phyloP scores from a whole-genome alignment of 2,797 vertebrate genomes.

The Mionectes olivaceus region DNA sequence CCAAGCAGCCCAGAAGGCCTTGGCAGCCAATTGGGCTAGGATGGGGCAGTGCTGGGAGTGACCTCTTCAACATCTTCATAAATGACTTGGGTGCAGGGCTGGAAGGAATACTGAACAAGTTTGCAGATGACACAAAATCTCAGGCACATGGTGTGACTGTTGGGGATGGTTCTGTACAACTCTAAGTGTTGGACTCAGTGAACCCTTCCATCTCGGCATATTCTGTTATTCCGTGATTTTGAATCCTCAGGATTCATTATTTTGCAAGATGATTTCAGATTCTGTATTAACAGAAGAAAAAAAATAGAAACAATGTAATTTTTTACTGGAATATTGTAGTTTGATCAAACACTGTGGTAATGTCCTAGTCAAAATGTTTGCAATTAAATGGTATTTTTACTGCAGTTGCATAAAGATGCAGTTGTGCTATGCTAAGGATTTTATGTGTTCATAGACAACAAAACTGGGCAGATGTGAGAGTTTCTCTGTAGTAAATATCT shows the following conservation, averaged over 20 bases:
- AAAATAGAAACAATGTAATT: not conserved
- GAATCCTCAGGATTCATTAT: not conserved
- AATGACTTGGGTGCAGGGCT: too few relatives aligned
- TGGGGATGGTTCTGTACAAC: not conserved
- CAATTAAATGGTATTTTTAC: not conserved
- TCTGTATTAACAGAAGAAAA: not conserved
- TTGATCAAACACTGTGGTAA: not conserved
- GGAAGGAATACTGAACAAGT: too few relatives aligned
- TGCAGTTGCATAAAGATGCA: not conserved
- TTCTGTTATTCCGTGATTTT: not conserved
- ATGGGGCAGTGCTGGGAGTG: too few relatives aligned
- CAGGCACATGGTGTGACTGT: not conserved
- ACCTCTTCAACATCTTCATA: too few relatives aligned
- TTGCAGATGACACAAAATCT: not conserved
- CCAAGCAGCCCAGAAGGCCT: too few relatives aligned
- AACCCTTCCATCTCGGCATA: not conserved
- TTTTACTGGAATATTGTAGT: not conserved
- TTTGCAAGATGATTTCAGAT: not conserved
- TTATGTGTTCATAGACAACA: not conserved
- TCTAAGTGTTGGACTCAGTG: not conserved
- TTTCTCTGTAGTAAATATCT: not conserved
- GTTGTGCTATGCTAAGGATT: not conserved
- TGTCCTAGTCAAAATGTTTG: not conserved
- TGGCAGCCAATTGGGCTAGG: too few relatives aligned
- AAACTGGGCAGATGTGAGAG: not conserved